Percentiles rank a stretch among this genome's conserved stretches.
phyloP scores from a whole-genome alignment of 2,113 vertebrate genomes.

The Pelobates fuscus region DNA sequence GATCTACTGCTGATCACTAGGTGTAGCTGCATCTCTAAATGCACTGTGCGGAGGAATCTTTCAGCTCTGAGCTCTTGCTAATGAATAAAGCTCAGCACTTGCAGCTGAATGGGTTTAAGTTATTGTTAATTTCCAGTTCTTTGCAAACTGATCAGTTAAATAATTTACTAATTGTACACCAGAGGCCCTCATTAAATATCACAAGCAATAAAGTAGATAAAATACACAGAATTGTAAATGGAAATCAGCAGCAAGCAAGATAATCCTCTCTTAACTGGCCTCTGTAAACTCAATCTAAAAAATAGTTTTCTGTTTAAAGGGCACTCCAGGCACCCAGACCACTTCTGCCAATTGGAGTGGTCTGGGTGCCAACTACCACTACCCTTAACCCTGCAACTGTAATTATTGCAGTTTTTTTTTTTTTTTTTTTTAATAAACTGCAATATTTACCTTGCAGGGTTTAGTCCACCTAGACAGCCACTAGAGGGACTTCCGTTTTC shows the following conservation, averaged over 20 bases:
- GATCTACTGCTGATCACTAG: slow-evolving; percentile 67
- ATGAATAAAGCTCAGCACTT: slow-evolving; percentile 29
- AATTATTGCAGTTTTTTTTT: too few species aligned
- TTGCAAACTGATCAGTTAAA: slow-evolving; percentile 9
- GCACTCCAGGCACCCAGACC: too few species aligned
- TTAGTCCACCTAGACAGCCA: too few species aligned
- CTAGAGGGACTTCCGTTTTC: too few species aligned
- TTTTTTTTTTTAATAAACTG: too few species aligned
- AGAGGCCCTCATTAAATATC: background rate
- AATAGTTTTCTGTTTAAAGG: too few species aligned
- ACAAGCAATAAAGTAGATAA: background rate
- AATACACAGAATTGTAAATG: background rate
- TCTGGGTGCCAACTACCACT: too few species aligned
- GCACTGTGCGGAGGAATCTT: slow-evolving; percentile 35
- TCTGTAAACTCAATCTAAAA: too few species aligned
- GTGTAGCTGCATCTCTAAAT: slow-evolving; percentile 71
- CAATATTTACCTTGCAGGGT: too few species aligned
- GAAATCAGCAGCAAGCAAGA: background rate
- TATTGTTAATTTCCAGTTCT: background rate
- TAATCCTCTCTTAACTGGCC: too few species aligned
- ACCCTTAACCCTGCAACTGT: too few species aligned
- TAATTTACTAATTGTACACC: slow-evolving; percentile 7
- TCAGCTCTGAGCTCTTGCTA: background rate
- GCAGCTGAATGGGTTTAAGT: slow-evolving; percentile 35
- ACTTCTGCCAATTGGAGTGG: too few species aligned